Base-by-base conservation (phyloP, 2,888 invertebrate species). In the Synergus laeviventris region DNA sequence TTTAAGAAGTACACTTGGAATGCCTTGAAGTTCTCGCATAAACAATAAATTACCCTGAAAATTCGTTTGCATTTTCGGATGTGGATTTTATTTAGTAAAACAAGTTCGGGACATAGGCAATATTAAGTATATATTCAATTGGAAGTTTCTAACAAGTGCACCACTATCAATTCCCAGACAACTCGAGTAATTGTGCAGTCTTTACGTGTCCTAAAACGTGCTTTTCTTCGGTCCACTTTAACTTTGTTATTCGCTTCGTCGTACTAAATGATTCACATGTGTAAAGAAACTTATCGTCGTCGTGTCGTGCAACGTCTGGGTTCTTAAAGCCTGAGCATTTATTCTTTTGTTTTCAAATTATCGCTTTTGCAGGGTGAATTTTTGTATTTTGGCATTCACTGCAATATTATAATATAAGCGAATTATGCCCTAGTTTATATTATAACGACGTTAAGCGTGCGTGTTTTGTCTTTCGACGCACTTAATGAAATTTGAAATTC, bases 261-360 rank as follows among this genome's bases (percentile, higher is more conserved):
- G n/a, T 16, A 16, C 14, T 70, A 70, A 70, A 70, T 70, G n/a
- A 21, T 70, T 70, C 49, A 70, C 31, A 11, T 39, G 12, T 64
- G 42, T 21, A 64, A 64, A 39, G 64, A 64, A 64, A 21, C 12
- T 21, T 64, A 62, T n/a, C n/a, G 60, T 36, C n/a, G 21, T 4
- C 56, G 56, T 56, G 56, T 4, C 56, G 56, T 56, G 56, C 12
- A 56, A 18, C 18, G 21, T 56, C 11, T 56, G 36, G 18, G 11
- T 36, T 64, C 7, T 64, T 18, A 0, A 42, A 62, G n/a, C 12
- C n/a, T 3, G 4, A 64, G 36, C 39, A 62, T 36, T 62, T 18
- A n/a, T 39, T 38, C 31, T 62, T 62, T 38, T 36, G 11, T 11
- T 61, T 38, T 62, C n/a, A 18, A 11, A 0, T 2, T n/a, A n/a